These are phyloP conservation scores for Allobates femoralis DNA, from an alignment of 2,797 vertebrate genomes.

Conservation along the genomic window DNA sequence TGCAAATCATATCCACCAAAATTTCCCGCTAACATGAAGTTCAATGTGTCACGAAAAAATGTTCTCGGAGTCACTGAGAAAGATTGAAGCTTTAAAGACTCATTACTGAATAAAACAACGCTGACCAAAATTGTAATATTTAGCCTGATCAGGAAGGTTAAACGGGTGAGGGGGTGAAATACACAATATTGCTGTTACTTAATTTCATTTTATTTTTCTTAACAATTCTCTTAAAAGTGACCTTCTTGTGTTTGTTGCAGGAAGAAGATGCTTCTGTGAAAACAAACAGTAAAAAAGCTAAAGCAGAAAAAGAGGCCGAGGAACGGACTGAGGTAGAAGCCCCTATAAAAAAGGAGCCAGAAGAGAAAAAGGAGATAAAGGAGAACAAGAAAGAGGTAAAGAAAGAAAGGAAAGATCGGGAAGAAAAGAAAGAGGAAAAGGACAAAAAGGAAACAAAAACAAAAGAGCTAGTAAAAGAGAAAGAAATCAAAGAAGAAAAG, in stretches of 20 bases:
- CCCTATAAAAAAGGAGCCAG: slow-evolving; percentile 82
- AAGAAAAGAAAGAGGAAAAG: slow-evolving; percentile 85
- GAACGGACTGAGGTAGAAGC: slow-evolving; percentile 78
- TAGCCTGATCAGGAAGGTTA: too few species aligned
- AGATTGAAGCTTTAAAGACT: too few species aligned
- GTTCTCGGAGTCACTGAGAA: too few species aligned
- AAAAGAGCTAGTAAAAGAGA: slow-evolving; percentile 84
- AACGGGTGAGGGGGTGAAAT: too few species aligned
- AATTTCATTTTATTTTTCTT: not conserved
- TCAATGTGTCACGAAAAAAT: too few species aligned
- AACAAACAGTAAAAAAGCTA: slow-evolving; percentile 79
- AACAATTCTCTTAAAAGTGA: not conserved
- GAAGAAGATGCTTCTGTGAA: slow-evolving; percentile 81
- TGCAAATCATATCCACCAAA: too few species aligned
- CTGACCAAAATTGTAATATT: not conserved
- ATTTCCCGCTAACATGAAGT: too few species aligned
- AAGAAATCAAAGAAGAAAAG: slow-evolving; percentile 86
- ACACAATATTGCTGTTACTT: not conserved
- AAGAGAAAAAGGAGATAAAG: slow-evolving; percentile 81
- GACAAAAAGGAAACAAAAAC: slow-evolving; percentile 87
- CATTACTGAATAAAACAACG: too few species aligned
- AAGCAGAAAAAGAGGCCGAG: slow-evolving; percentile 82
- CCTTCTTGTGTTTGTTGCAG: slow-evolving; percentile 72
- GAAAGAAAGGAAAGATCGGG: slow-evolving; percentile 86
- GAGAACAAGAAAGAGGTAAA: slow-evolving; percentile 88